These are phyloP conservation scores for Caenorhabditis sp. DNA, from an alignment of 2,888 invertebrate species.

Conservation along the genomic window DNA sequence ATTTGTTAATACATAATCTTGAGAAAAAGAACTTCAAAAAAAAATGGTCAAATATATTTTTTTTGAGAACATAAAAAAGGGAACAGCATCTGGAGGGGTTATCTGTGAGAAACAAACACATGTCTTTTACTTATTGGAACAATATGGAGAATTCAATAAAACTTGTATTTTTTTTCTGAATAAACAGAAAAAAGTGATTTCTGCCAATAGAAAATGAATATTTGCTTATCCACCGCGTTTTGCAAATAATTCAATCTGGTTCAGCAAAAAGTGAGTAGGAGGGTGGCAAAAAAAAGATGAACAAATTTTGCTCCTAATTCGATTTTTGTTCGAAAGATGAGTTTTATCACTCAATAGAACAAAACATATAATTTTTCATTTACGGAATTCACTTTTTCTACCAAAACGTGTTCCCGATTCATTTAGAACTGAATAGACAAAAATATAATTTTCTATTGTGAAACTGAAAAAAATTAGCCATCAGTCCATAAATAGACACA, in stretches of 20 bases:
- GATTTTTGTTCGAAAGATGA: background rate
- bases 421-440: too few species aligned
- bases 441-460: too few species aligned
- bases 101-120: background rate
- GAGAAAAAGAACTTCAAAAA: background rate
- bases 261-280: background rate
- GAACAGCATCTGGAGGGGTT: background rate
- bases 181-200: background rate
- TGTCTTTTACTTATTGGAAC: background rate
- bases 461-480: too few species aligned
- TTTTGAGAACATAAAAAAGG: background rate
- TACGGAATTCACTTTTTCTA: too few species aligned
- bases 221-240: background rate
- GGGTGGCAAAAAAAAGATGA: background rate
- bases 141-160: background rate
- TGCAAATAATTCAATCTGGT: background rate
- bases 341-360: background rate
- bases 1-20: background rate
- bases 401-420: too few species aligned
- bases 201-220: background rate
- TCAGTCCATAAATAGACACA: too few species aligned
- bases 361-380: too few species aligned
- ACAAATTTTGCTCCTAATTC: background rate
- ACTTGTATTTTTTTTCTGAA: background rate
- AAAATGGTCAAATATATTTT: background rate